Evolutionary conservation across 2,797 vertebrate genomes (phyloP), one percentile per base, ranked within the genome.

Genomic region (Microctenopoma steveboyesi): DNA sequence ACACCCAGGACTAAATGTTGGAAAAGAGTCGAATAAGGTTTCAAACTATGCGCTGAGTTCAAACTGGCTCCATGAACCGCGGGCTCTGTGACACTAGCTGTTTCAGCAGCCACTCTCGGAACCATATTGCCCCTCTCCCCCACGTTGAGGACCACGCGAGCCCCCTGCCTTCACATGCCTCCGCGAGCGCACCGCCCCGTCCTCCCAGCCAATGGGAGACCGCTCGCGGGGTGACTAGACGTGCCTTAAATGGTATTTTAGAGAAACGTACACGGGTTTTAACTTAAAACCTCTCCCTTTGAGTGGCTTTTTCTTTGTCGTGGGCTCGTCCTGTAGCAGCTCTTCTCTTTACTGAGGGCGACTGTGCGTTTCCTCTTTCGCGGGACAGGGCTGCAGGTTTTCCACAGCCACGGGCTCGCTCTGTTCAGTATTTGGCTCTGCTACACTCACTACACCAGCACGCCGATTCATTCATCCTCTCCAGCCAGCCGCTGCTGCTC

Each of bases 121-220:
- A 3, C 16, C 50, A 59, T 4, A 52, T 47, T 3, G 3, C n/a
- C 51, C 48, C 59, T 25, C 39, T 13, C 39, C 14, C 11, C 40
- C 63, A 1, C 51, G 48, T 51, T 50, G 55, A 39, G 83, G 74
- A 83, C 75, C 80, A 8, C 72, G 50, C 22, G 49, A 69, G 66
- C 47, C 63, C 56, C 42, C 76, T 72, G 74, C 77, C 70, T 76
- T 61, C 79, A 22, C 70, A 78, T 52, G 10, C 79, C 56, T 77
- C 84, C 84, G 25, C 58, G 40, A 69, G 77, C 74, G 87, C 82
- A 40, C 91, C 92, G 73, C 88, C 89, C 87, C 75, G 56, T 74
- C 79, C 74, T 55, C 52, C 76, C 86, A 95, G 93, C 96, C 97
- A 97, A 98, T 98, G 88, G 89, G 93, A 93, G 90, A 86, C 74